Percentiles rank a stretch among this genome's conserved stretches.
Conservation (phyloP, 1,140 invertebrate genomes). For the Drosophila lacteicornis region DNA sequence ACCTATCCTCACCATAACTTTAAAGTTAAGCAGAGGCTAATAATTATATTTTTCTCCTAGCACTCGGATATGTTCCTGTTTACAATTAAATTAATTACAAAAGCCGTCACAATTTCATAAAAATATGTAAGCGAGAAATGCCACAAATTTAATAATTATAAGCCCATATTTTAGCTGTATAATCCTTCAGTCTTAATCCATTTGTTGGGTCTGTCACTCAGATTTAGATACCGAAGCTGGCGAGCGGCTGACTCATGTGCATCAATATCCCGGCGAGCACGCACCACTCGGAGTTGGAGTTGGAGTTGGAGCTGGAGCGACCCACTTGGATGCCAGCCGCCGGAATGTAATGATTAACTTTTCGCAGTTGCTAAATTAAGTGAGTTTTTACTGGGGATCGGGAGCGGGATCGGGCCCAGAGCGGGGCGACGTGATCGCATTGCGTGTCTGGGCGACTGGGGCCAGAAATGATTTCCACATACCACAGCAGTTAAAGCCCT, state of each 20-base stretch:
- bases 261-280: slow-evolving; percentile 42
- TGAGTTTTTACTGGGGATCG: slow-evolving; percentile 70
- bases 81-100: neutral
- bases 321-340: slow-evolving; percentile 38
- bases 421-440: slow-evolving; percentile 32
- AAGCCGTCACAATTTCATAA: neutral
- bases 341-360: slow-evolving; percentile 81
- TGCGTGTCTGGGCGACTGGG: slow-evolving; percentile 62
- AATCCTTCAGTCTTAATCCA: slow-evolving; percentile 30
- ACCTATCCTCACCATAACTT: neutral
- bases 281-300: slow-evolving; percentile 30
- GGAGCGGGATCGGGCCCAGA: neutral
- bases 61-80: neutral
- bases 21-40: neutral
- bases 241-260: slow-evolving; percentile 33
- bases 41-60: neutral
- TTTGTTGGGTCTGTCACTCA: slow-evolving; percentile 37
- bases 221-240: slow-evolving; percentile 41
- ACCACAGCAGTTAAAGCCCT: slow-evolving; percentile 82
- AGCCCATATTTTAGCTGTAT: slow-evolving; percentile 4
- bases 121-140: neutral
- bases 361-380: slow-evolving; percentile 77
- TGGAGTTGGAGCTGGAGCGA: slow-evolving; percentile 10
- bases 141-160: neutral
- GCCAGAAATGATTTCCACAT: slow-evolving; percentile 81